A percentile compares a stretch with the other conserved stretches of the same genome.
These are phyloP conservation scores for Clarias laeviceps DNA, from an alignment of 2,797 vertebrate species.

Conservation along the genomic window DNA sequence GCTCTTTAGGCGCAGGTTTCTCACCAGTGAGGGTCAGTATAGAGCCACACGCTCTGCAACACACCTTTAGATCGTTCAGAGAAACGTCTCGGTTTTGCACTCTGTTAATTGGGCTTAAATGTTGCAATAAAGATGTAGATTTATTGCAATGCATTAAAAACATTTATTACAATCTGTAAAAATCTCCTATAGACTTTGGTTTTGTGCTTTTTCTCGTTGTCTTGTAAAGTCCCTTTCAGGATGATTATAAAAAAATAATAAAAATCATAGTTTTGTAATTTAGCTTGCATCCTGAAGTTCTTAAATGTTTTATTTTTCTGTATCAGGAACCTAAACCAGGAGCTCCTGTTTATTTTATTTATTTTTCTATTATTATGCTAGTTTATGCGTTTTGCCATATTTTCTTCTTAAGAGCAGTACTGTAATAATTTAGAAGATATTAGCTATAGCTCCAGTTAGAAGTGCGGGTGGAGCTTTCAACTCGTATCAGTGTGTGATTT, in stretches of 20 bases:
- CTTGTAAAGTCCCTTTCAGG: neutral
- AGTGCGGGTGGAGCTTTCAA: neutral
- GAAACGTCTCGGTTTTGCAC: neutral
- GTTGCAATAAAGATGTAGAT: neutral
- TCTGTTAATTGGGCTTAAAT: neutral
- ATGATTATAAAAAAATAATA: neutral
- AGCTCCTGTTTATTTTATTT: neutral
- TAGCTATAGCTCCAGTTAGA: neutral
- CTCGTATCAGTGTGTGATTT: neutral
- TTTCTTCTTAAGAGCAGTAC: neutral
- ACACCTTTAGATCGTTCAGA: neutral
- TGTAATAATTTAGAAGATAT: neutral
- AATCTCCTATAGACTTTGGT: neutral
- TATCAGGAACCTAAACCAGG: neutral
- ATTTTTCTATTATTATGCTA: neutral
- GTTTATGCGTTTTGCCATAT: neutral
- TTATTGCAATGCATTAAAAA: neutral
- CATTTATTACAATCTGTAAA: neutral
- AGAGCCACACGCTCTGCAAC: slow-evolving; percentile 59
- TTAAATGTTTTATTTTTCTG: neutral
- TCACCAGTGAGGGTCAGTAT: slow-evolving; percentile 76
- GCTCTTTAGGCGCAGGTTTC: slow-evolving; percentile 13
- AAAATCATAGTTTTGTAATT: neutral
- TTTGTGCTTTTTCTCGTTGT: neutral
- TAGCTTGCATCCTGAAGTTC: neutral